Conservation (phyloP, 2,888 invertebrate genomes). For the Ernsta delagoae region DNA sequence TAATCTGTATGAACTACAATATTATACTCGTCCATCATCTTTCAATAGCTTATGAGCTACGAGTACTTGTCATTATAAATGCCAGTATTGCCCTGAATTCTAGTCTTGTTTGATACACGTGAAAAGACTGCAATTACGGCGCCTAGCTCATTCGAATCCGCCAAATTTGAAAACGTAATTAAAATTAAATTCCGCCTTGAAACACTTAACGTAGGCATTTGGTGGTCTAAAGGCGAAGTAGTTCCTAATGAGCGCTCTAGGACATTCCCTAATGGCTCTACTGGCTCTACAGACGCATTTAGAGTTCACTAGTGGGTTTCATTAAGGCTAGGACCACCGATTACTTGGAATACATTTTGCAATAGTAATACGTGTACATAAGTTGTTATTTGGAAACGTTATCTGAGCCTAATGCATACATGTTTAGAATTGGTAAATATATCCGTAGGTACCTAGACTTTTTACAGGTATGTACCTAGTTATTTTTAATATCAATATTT, state of each 20-base stretch:
- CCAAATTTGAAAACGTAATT: constrained; percentile 10
- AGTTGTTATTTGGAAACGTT: background rate
- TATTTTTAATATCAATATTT: too few species aligned
- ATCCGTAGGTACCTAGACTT: background rate
- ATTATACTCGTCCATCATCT: too few species aligned
- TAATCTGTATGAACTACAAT: too few species aligned
- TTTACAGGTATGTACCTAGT: too few species aligned
- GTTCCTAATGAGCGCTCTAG: constrained; percentile 16
- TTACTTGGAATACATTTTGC: background rate
- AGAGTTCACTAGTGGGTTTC: constrained; percentile 10
- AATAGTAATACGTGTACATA: background rate
- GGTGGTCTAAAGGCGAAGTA: constrained; percentile 8
- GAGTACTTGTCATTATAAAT: too few species aligned
- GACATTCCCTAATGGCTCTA: constrained; percentile 5
- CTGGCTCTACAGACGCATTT: background rate
- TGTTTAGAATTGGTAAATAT: too few species aligned
- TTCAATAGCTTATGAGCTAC: background rate
- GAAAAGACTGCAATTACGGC: background rate
- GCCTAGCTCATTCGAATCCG: constrained; percentile 3
- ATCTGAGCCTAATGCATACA: background rate
- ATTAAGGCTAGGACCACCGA: background rate
- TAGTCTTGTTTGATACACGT: background rate
- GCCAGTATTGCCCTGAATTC: background rate
- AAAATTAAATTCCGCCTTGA: background rate
- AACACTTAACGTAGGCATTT: constrained; percentile 9